Evolutionary conservation across 37 sponge, comb jelly and placozoan genomes (phyloP).

Genomic region (Crambe crambe): DNA sequence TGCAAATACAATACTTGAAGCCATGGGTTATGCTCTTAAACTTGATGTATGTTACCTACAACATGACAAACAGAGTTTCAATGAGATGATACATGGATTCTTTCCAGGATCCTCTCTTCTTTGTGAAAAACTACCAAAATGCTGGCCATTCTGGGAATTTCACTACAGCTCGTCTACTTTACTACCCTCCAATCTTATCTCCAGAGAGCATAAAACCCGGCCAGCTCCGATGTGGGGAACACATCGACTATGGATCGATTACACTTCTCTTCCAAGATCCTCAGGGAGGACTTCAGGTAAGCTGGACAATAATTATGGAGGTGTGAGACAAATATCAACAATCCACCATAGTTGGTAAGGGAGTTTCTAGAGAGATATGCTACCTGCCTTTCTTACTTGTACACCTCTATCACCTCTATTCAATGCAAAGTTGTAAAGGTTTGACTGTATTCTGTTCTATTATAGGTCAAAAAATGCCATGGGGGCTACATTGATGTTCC

Average conservation of each 20-base stretch:
- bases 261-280: slow-evolving; percentile 75
- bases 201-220: slow-evolving; percentile 48
- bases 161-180: slow-evolving; percentile 56
- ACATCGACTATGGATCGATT: slow-evolving; percentile 77
- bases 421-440: too few relatives aligned
- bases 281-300: slow-evolving; percentile 71
- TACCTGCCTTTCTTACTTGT: too few relatives aligned
- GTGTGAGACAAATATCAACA: too few relatives aligned
- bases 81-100: too few relatives aligned
- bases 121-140: slow-evolving; percentile 43
- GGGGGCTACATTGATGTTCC: slow-evolving; percentile 73
- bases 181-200: slow-evolving; percentile 66
- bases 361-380: too few relatives aligned
- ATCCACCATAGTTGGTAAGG: too few relatives aligned
- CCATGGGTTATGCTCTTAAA: slow-evolving; percentile 60
- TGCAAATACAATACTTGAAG: slow-evolving; percentile 31
- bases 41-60: slow-evolving; percentile 56
- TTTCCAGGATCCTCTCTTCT: slow-evolving; percentile 65
- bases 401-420: too few relatives aligned
- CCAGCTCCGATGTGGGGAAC: slow-evolving; percentile 79
- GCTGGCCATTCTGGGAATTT: slow-evolving; percentile 2
- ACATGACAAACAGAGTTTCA: too few relatives aligned
- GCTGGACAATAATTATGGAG: too few relatives aligned
- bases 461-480: slow-evolving; percentile 44
- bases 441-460: background rate